A percentile compares a stretch with the other conserved stretches of the same genome.
phyloP scores from a whole-genome alignment of 2,888 invertebrate species.

The Vannuccia rotundouncinata region DNA sequence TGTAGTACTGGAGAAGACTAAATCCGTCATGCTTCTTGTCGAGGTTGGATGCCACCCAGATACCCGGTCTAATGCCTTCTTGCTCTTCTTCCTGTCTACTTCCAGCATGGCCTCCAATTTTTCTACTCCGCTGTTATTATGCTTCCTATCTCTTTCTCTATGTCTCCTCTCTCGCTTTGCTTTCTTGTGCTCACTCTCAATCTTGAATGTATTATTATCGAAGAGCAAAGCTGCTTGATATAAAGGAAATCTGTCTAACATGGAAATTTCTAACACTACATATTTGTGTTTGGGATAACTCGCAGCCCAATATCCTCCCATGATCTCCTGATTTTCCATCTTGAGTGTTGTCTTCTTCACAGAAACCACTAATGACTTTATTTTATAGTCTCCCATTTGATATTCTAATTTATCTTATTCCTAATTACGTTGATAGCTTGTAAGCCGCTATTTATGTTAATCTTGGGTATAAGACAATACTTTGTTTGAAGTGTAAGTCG shows the following conservation, averaged over 20 bases:
- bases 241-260: neutral
- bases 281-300: neutral
- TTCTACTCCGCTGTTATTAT: neutral
- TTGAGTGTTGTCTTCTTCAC: too few relatives aligned
- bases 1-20: neutral
- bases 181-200: neutral
- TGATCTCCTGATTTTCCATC: too few relatives aligned
- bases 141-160: neutral
- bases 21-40: constrained; percentile 19
- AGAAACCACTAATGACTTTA: too few relatives aligned
- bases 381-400: too few relatives aligned
- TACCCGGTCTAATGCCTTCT: neutral
- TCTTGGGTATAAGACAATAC: too few relatives aligned
- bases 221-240: neutral
- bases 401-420: too few relatives aligned
- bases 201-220: neutral
- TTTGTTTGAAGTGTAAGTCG: too few relatives aligned
- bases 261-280: neutral
- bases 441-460: too few relatives aligned
- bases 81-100: neutral
- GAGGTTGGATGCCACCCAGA: constrained; percentile 3
- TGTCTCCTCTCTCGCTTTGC: neutral
- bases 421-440: too few relatives aligned
- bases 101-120: too few relatives aligned
- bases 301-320: too few relatives aligned